Conservation (phyloP, 2,888 invertebrate species). For the Synanthedon formicaeformis region DNA sequence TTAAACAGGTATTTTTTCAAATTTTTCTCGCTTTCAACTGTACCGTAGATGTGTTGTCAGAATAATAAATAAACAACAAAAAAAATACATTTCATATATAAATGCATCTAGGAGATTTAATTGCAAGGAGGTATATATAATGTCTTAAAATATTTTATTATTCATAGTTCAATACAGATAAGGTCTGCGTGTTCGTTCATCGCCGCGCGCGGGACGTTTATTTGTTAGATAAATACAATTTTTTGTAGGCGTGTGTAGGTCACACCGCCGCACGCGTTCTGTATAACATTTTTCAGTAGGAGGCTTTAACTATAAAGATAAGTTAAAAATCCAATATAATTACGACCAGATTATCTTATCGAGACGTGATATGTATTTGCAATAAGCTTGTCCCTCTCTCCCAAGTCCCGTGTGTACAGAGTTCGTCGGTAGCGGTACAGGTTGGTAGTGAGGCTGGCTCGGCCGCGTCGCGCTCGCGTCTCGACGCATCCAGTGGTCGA, state of each 20-base stretch:
- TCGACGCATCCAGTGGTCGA: conserved; percentile 1
- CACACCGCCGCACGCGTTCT: conserved; percentile 24
- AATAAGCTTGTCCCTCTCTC: conserved; percentile 26
- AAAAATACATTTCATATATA: conserved; percentile 64
- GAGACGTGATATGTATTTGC: conserved; percentile 17
- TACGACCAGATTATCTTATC: conserved; percentile 20
- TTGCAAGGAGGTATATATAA: conserved; percentile 53
- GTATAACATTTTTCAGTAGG: conserved; percentile 35
- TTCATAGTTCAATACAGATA: conserved; percentile 64
- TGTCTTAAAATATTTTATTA: conserved; percentile 65
- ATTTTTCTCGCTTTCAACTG: conserved; percentile 69
- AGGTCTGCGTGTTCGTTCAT: conserved; percentile 42
- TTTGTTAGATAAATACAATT: conserved; percentile 37
- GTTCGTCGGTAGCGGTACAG: conserved; percentile 18
- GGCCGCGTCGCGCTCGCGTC: conserved; percentile 6
- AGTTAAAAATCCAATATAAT: conserved; percentile 17
- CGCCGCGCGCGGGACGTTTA: conserved; percentile 41
- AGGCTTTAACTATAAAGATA: conserved; percentile 26
- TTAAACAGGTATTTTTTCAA: conserved; percentile 70
- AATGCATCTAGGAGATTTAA: conserved; percentile 63
- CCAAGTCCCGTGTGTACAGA: conserved; percentile 20
- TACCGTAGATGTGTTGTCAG: conserved; percentile 71
- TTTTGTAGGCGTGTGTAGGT: conserved; percentile 25
- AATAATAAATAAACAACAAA: conserved; percentile 62
- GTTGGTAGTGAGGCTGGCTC: conserved; percentile 15